phyloP scores from a whole-genome alignment of 2,113 vertebrate genomes.

The Piliocolobus tephrosceles region DNA sequence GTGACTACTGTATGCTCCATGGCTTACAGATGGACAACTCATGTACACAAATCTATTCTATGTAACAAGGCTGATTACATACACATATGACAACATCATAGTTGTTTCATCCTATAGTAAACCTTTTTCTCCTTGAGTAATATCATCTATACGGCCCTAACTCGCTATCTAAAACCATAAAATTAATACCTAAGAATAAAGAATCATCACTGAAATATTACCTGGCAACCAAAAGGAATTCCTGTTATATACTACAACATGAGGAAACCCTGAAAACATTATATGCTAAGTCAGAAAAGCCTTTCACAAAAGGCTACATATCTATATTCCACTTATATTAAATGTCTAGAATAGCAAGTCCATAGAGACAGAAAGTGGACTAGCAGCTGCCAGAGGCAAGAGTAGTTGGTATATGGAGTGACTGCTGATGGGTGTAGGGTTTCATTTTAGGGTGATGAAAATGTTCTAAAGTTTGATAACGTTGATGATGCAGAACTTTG shows the following conservation, averaged over 20 bases:
- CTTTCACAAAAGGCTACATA: not conserved
- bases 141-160: not conserved
- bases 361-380: not conserved
- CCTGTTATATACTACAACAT: not conserved
- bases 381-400: not conserved
- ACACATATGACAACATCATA: not conserved
- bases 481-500: not conserved
- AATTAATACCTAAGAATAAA: constrained; percentile 3
- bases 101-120: not conserved
- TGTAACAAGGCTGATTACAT: not conserved
- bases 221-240: constrained; percentile 7
- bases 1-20: not conserved
- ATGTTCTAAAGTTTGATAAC: not conserved
- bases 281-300: not conserved
- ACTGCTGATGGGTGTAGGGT: not conserved
- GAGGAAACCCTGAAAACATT: not conserved
- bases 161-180: not conserved
- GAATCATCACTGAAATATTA: not conserved
- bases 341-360: not conserved
- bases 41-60: not conserved
- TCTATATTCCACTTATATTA: not conserved
- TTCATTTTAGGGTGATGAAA: not conserved
- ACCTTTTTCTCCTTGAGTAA: not conserved
- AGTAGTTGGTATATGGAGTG: not conserved
- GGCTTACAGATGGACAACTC: not conserved